phyloP scores from a whole-genome alignment of 2,113 vertebrate species.

The Macquaria ambigua region DNA sequence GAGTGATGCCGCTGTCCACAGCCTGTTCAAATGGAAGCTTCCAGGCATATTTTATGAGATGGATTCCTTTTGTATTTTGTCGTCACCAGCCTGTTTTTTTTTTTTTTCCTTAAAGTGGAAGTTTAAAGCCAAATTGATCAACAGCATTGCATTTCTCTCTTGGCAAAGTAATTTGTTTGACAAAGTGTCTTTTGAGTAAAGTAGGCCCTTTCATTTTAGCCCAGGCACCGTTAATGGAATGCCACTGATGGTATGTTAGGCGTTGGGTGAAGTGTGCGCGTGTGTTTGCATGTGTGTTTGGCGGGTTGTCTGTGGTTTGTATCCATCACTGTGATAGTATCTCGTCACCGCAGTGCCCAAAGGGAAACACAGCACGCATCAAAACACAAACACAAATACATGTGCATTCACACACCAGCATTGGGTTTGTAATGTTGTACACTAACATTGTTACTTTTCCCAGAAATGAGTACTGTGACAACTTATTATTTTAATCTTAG shows the following conservation, averaged over 20 bases:
- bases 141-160: conserved; percentile 54
- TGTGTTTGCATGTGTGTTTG: conserved; percentile 54
- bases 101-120: conserved; percentile 68
- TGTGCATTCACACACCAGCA: conserved; percentile 4
- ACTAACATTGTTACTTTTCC: background rate
- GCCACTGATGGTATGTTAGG: conserved; percentile 70
- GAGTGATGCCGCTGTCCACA: conserved; percentile 73
- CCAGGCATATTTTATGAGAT: conserved; percentile 80
- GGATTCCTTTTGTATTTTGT: conserved; percentile 76
- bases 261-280: conserved; percentile 24
- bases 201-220: conserved; percentile 74
- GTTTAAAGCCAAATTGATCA: conserved; percentile 80
- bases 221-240: conserved; percentile 73
- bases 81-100: conserved; percentile 58
- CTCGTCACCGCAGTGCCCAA: conserved; percentile 48
- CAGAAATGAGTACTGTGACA: background rate
- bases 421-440: background rate
- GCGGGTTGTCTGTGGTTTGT: conserved; percentile 19
- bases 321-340: conserved; percentile 70
- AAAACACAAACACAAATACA: conserved; percentile 44
- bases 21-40: conserved; percentile 75
- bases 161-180: conserved; percentile 81
- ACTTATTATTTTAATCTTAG: background rate
- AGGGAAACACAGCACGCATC: conserved; percentile 35
- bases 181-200: conserved; percentile 76